phyloP scores from a whole-genome alignment of 2,888 invertebrate species.

The Drosophila mettleri region DNA sequence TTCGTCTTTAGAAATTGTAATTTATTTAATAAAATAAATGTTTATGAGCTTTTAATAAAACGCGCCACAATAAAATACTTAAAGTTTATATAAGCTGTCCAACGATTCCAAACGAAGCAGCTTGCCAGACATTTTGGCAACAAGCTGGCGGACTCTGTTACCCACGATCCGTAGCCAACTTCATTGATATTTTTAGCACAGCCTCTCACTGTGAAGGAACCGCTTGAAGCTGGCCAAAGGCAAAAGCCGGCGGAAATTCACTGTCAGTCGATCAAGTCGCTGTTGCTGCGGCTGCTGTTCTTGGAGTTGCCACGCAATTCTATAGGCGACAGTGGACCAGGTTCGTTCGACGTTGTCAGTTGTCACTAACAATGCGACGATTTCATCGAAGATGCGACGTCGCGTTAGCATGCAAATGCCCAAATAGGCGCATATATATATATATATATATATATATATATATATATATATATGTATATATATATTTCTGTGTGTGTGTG shows the following conservation, averaged over 20 bases:
- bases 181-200: conserved; percentile 39
- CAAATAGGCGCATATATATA: conserved; percentile 44
- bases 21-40: conserved; percentile 80
- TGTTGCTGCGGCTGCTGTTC: conserved; percentile 6
- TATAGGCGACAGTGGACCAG: conserved; percentile 30
- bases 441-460: conserved; percentile 18
- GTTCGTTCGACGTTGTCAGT: conserved; percentile 64
- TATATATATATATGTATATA: conserved; percentile 11
- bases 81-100: conserved; percentile 71
- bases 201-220: conserved; percentile 24
- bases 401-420: conserved; percentile 61
- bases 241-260: conserved; percentile 71
- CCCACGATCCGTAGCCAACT: conserved; percentile 7
- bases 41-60: conserved; percentile 79
- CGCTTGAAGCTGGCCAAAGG: conserved; percentile 18
- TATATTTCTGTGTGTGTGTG: conserved; percentile 39
- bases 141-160: conserved; percentile 33
- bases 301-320: conserved; percentile 67
- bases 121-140: conserved; percentile 73
- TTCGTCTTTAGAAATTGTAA: conserved; percentile 64
- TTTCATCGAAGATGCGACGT: conserved; percentile 53
- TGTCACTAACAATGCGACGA: conserved; percentile 72
- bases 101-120: conserved; percentile 8
- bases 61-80: conserved; percentile 74
- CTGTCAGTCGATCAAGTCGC: conserved; percentile 72